phyloP scores from a whole-genome alignment of 2,888 invertebrate genomes.

The Lepidocyrtoides sp. region DNA sequence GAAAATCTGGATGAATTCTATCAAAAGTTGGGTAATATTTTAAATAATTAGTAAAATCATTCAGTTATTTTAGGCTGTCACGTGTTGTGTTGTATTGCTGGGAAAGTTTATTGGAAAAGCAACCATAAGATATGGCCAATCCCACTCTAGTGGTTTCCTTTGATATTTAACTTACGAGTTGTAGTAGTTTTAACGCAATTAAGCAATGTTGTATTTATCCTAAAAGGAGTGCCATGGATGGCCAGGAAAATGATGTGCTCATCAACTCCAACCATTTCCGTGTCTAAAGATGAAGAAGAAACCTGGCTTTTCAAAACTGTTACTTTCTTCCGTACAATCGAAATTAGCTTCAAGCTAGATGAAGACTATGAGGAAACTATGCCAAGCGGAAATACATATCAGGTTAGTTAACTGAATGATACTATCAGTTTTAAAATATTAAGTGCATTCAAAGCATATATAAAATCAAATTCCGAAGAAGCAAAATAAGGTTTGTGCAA shows the following conservation, averaged over 20 bases:
- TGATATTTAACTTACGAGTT: too few species aligned
- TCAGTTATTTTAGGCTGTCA: too few species aligned
- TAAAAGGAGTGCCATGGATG: slow-evolving; percentile 89
- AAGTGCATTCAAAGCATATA: too few species aligned
- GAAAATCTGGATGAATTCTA: slow-evolving; percentile 91
- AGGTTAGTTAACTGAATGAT: too few species aligned
- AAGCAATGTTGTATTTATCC: neutral
- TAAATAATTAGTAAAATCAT: too few species aligned
- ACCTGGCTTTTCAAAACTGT: slow-evolving; percentile 89
- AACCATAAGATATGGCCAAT: too few species aligned
- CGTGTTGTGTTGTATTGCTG: too few species aligned
- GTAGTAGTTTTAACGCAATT: neutral
- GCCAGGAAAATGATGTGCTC: slow-evolving; percentile 90
- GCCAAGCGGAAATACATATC: slow-evolving; percentile 88
- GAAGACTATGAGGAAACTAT: slow-evolving; percentile 90
- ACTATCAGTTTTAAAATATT: too few species aligned
- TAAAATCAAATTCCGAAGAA: too few species aligned
- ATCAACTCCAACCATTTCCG: slow-evolving; percentile 89
- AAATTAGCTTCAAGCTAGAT: slow-evolving; percentile 88
- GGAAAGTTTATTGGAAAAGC: too few species aligned
- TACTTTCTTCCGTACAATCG: slow-evolving; percentile 88
- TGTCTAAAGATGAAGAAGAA: slow-evolving; percentile 87
- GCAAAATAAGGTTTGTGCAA: neutral
- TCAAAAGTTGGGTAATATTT: slow-evolving; percentile 88
- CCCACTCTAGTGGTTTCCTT: too few species aligned